phyloP scores from a whole-genome alignment of 2,113 vertebrate species.

The Choloepus hoffmanni region DNA sequence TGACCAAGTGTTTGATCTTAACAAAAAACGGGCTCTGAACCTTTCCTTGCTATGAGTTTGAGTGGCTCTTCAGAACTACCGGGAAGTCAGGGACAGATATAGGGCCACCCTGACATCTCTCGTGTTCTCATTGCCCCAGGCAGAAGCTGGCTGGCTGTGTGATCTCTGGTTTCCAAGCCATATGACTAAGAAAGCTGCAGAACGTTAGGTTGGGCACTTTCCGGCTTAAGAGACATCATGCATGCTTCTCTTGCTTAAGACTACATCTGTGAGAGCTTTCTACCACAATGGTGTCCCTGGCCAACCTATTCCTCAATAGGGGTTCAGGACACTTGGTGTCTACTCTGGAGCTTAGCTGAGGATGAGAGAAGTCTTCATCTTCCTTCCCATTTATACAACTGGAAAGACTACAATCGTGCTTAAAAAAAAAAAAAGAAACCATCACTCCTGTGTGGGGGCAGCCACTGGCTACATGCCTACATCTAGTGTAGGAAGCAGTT shows the following conservation, averaged over 20 bases:
- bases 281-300: fast-evolving
- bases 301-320: background rate
- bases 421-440: no score
- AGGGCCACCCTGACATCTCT: background rate
- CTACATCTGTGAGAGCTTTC: background rate
- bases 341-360: background rate
- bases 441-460: no score
- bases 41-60: background rate
- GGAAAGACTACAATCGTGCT: background rate
- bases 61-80: background rate
- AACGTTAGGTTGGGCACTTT: background rate
- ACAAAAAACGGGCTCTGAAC: background rate
- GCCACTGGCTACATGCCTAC: background rate
- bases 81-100: background rate
- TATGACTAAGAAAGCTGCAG: background rate
- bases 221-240: background rate
- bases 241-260: background rate
- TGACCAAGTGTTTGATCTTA: background rate
- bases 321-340: no score
- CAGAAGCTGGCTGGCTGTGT: background rate
- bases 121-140: background rate
- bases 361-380: background rate
- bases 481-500: background rate
- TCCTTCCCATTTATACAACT: background rate
- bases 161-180: background rate